phyloP scores from a whole-genome alignment of 2,113 vertebrate genomes.

The Zosterops hypoxanthus region DNA sequence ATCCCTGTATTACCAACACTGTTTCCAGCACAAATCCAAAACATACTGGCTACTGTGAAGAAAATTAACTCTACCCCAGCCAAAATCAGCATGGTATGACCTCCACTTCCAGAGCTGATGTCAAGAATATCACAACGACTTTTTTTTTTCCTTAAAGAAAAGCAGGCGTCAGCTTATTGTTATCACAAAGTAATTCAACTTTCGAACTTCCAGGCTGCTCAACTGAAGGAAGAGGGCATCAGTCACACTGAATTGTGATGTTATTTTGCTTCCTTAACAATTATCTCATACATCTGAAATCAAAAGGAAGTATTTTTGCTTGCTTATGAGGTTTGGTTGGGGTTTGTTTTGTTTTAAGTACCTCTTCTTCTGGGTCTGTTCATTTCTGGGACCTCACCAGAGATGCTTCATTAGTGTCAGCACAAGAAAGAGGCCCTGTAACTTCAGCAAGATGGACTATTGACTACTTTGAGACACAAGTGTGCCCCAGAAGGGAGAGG shows the following conservation, averaged over 20 bases:
- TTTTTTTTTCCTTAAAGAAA: background rate
- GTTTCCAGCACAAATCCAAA: background rate
- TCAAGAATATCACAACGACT: background rate
- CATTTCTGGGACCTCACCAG: background rate
- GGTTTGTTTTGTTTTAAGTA: background rate
- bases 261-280: slow-evolving; percentile 12
- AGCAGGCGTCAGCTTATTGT: background rate
- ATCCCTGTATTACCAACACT: background rate
- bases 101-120: background rate
- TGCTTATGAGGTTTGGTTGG: background rate
- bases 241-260: background rate
- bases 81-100: background rate
- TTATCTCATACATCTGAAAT: slow-evolving; percentile 13
- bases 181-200: slow-evolving; percentile 9
- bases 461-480: background rate
- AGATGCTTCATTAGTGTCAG: background rate
- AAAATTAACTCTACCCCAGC: background rate
- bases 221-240: slow-evolving; percentile 9
- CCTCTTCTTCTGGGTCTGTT: background rate
- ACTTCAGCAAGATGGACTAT: background rate
- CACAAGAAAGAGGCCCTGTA: background rate
- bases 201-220: background rate
- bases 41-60: background rate
- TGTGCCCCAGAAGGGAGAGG: background rate
- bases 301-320: slow-evolving; percentile 23